Percentiles rank a stretch among this genome's conserved stretches.
These are phyloP conservation scores for Syrista parreyssii DNA, from an alignment of 2,888 invertebrate genomes.

Conservation along the genomic window DNA sequence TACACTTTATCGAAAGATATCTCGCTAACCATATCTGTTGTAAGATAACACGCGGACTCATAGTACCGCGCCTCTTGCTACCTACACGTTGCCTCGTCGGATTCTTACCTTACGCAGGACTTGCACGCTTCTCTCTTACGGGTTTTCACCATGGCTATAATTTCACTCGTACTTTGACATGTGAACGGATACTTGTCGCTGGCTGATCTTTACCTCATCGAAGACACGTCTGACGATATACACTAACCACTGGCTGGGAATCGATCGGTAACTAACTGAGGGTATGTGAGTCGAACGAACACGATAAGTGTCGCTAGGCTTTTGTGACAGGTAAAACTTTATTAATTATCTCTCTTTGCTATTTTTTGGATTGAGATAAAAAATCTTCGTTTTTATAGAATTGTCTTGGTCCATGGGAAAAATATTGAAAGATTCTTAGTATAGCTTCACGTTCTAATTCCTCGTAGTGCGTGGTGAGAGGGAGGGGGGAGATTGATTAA, in stretches of 20 bases:
- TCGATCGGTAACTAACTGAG: not conserved
- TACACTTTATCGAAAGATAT: constrained; percentile 52
- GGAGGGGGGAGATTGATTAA: not conserved
- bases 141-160: not conserved
- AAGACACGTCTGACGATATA: not conserved
- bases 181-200: not conserved
- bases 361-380: not conserved
- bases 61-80: constrained; percentile 45
- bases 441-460: not conserved
- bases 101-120: constrained; percentile 11
- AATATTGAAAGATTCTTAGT: not conserved
- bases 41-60: constrained; percentile 49
- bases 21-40: constrained; percentile 49
- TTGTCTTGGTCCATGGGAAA: not conserved
- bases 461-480: not conserved
- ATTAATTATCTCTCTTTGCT: not conserved
- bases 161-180: not conserved
- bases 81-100: constrained; percentile 14
- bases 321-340: not conserved
- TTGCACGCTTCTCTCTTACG: not conserved
- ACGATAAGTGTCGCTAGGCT: not conserved
- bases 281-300: not conserved
- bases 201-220: not conserved
- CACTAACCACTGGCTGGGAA: not conserved
- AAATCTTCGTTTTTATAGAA: not conserved